A percentile compares a stretch with the other conserved stretches of the same genome.
Conservation (phyloP, 1,140 invertebrate genomes). For the Drosophila lini region DNA sequence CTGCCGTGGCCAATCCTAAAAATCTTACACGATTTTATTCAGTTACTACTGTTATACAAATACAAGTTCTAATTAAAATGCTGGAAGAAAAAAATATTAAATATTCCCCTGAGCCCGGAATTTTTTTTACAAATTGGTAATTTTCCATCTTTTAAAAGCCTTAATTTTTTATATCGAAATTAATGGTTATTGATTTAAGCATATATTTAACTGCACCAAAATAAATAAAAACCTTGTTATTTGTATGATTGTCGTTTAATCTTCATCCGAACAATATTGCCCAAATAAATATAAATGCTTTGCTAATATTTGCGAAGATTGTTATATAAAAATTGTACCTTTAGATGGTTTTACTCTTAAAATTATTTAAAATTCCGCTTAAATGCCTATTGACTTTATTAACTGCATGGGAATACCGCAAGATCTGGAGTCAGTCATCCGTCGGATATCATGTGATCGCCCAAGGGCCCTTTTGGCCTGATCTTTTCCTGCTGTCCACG, state of each 20-base stretch:
- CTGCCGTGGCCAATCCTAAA: neutral
- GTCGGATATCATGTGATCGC: neutral
- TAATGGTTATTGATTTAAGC: neutral
- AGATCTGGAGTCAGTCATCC: neutral
- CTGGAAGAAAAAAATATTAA: neutral
- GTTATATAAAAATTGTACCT: neutral
- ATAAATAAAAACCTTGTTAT: neutral
- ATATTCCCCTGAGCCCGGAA: neutral
- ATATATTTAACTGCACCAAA: neutral
- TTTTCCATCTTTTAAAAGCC: neutral
- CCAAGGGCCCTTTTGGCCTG: neutral
- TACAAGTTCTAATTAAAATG: slow-evolving; percentile 26
- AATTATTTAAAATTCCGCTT: neutral
- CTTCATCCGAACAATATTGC: neutral
- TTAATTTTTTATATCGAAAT: neutral
- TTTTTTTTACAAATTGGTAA: neutral
- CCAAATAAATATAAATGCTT: too few species aligned
- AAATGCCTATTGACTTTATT: neutral
- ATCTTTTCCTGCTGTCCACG: slow-evolving; percentile 4
- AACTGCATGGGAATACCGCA: neutral
- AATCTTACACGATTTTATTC: neutral
- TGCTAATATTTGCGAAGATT: neutral
- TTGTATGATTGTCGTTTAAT: too few species aligned
- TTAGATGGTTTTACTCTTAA: neutral
- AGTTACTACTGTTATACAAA: slow-evolving; percentile 1